These are phyloP conservation scores for Luperina nickerlii DNA, from an alignment of 2,888 invertebrate genomes.

Conservation along the genomic window DNA sequence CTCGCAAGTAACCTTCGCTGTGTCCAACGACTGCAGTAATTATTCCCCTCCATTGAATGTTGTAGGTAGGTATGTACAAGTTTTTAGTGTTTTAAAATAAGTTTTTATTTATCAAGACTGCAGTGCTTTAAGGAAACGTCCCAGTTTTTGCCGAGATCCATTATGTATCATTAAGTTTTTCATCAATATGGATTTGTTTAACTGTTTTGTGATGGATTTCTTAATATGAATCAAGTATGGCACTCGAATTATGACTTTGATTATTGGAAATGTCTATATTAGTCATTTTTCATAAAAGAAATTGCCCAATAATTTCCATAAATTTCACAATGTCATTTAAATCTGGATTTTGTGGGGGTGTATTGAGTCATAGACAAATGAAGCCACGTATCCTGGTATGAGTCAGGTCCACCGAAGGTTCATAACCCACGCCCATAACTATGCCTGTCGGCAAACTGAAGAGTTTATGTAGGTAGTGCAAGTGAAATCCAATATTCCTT, in stretches of 20 bases:
- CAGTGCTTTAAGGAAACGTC: conserved; percentile 35
- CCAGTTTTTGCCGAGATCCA: conserved; percentile 40
- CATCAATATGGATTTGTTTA: conserved; percentile 17
- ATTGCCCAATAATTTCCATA: conserved; percentile 57
- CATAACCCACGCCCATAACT: conserved; percentile 74
- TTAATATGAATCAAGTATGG: not conserved
- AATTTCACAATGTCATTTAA: conserved; percentile 60
- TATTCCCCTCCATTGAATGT: conserved; percentile 51
- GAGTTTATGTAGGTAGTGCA: conserved; percentile 65
- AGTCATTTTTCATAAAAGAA: conserved; percentile 38
- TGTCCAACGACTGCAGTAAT: conserved; percentile 55
- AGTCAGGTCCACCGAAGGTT: conserved; percentile 73
- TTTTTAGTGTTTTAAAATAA: conserved; percentile 44
- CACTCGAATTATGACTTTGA: not conserved
- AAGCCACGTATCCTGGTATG: conserved; percentile 73
- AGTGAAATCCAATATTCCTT: conserved; percentile 70
- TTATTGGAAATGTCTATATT: conserved; percentile 8
- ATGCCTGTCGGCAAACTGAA: conserved; percentile 56
- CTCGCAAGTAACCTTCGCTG: conserved; percentile 62
- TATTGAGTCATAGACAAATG: conserved; percentile 77
- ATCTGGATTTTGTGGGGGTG: conserved; percentile 72
- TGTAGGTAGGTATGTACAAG: conserved; percentile 19
- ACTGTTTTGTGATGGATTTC: conserved; percentile 20
- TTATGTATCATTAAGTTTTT: conserved; percentile 49
- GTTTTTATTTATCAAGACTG: conserved; percentile 31